Evolutionary conservation across 2,888 invertebrate genomes (phyloP), one percentile per base, ranked within the genome.

Genomic region (Argynnis bischoffii): DNA sequence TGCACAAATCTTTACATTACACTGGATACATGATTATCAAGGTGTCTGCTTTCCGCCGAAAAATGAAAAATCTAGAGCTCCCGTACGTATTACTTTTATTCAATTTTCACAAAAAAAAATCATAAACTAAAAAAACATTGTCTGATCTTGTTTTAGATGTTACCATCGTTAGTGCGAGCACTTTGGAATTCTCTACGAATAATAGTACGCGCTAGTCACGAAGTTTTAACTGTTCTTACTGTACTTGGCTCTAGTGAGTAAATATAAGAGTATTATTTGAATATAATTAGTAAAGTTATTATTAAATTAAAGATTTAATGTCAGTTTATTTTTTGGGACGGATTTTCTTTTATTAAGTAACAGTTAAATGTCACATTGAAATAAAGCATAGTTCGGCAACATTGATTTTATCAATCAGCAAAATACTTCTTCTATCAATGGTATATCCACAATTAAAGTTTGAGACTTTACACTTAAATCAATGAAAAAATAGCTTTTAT

Each of bases 1-100:
- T 41, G 84, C 84, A 5, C 72, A 75, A 18, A 84, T 92, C 21
- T 92, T 86, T 70, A 82, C 86, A 15, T 73, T 90, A 5, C 84
- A 86, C 75, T 88, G 89, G 88, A 78, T 92, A 21, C 90, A 92
- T 61, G 92, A 92, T 69, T 92, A 92, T 68, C 92, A 92, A 64
- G 87, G 81, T 0, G 88, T 92, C 0, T 92, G 92, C 75, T 92
- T 92, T 63, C 82, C 85, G 1, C 54, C 51, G 18, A 64, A 55
- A 21, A 59, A 66, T 16, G 55, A 69, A 21, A 74, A 67, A 8
- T 75, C 71, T 6, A 72, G 76, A 8, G 83, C 86, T 13, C 72
- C 81, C 41, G 89, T 88, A 67, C 81, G 83, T 78, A 48, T 48
- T 48, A 15, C 26, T 41, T 41, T 41, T 11, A 41, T 8, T 8